Conservation (phyloP, 2,113 vertebrate species). For the Cygnus buccinator region DNA sequence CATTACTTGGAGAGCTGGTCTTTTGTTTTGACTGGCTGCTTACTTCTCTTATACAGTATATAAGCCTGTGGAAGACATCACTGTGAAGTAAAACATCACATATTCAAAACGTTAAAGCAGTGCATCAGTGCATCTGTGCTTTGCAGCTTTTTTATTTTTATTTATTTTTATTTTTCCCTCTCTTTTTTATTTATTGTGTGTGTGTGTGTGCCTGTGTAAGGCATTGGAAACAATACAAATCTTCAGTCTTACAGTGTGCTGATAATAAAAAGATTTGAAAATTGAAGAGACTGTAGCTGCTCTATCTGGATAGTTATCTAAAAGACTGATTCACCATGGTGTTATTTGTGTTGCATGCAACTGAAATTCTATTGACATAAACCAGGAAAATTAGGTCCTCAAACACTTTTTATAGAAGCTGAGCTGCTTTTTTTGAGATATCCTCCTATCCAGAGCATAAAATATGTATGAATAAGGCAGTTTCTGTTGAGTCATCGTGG, state of each 20-base stretch:
- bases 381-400: slow-evolving; percentile 36
- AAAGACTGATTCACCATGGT: not conserved
- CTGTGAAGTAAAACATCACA: not conserved
- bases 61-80: not conserved
- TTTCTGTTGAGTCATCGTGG: slow-evolving; percentile 21
- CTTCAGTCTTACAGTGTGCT: not conserved
- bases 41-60: not conserved
- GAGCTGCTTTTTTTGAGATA: slow-evolving; percentile 6
- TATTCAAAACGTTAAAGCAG: not conserved
- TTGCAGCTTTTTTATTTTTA: not conserved
- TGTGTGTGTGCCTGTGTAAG: not conserved
- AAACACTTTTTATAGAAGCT: not conserved
- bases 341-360: not conserved
- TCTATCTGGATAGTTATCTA: not conserved
- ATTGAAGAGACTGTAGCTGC: not conserved
- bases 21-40: not conserved
- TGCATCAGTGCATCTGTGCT: not conserved
- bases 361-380: slow-evolving; percentile 9
- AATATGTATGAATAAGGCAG: slow-evolving; percentile 35
- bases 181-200: not conserved
- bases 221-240: not conserved
- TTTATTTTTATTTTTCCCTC: not conserved
- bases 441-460: not conserved
- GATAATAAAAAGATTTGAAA: slow-evolving; percentile 15
- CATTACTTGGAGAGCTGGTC: not conserved